Conservation (phyloP, 2,888 invertebrate genomes). For the Octonoba sinensis region DNA sequence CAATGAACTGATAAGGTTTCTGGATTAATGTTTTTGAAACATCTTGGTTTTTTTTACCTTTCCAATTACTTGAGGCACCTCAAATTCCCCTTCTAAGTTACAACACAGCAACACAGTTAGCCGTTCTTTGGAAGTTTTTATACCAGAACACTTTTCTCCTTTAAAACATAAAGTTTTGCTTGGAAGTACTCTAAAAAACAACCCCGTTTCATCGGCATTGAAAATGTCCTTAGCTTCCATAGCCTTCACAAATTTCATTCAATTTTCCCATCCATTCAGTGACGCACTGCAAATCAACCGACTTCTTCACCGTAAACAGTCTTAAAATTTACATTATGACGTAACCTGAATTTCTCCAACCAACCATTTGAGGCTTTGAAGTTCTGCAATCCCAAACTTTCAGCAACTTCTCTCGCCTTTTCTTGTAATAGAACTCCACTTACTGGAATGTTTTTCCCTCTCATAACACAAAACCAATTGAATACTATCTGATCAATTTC, state of each 20-base stretch:
- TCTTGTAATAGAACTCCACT: slow-evolving; percentile 4
- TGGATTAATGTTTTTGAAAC: slow-evolving; percentile 5
- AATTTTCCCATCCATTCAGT: slow-evolving; percentile 3
- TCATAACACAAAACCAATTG: slow-evolving; percentile 4
- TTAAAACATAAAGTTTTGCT: slow-evolving; percentile 22
- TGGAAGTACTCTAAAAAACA: slow-evolving; percentile 1
- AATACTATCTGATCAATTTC: slow-evolving; percentile 9
- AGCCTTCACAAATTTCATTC: slow-evolving; percentile 8
- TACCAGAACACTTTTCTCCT: slow-evolving; percentile 8
- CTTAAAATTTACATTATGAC: slow-evolving; percentile 6
- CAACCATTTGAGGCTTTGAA: slow-evolving; percentile 16
- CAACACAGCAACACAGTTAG: slow-evolving; percentile 9
- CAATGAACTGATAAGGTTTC: slow-evolving; percentile 12
- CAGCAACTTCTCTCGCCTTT: slow-evolving; percentile 4
- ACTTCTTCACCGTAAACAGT: slow-evolving; percentile 12
- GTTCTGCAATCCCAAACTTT: slow-evolving; percentile 17
- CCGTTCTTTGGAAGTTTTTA: not conserved
- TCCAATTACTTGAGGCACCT: slow-evolving; percentile 5
- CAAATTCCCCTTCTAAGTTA: slow-evolving; percentile 11
- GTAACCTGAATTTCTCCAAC: slow-evolving; percentile 1
- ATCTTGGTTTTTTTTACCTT: slow-evolving; percentile 11
- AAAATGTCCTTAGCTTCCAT: slow-evolving; percentile 1
- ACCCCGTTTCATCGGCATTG: slow-evolving; percentile 9
- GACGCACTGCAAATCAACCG: not conserved
- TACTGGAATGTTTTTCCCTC: too few relatives aligned